phyloP scores from a whole-genome alignment of 2,888 invertebrate species.

The Eueremaeus valkanovi region DNA sequence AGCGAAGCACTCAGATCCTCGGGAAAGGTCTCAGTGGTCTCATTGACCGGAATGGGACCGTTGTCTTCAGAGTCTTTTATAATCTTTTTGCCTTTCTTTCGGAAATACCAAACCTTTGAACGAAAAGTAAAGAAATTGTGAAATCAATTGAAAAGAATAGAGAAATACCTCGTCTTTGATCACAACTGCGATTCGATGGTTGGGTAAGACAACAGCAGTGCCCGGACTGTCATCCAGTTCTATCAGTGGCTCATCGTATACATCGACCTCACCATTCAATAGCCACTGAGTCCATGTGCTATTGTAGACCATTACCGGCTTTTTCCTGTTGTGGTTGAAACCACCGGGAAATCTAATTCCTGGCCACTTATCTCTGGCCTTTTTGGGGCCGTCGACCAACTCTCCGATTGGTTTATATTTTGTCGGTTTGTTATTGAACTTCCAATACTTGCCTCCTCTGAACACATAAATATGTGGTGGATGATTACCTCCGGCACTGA shows the following conservation, averaged over 20 bases:
- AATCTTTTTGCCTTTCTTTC: neutral
- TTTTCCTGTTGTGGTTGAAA: neutral
- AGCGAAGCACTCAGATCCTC: neutral
- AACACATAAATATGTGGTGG: neutral
- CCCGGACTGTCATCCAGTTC: slow-evolving; percentile 12
- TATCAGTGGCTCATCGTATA: neutral
- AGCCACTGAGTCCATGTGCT: slow-evolving; percentile 19
- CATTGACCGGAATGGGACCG: neutral
- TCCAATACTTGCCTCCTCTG: slow-evolving; percentile 15
- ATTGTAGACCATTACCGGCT: slow-evolving; percentile 18
- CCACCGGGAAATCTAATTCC: slow-evolving; percentile 19
- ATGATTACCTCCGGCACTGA: slow-evolving; percentile 22
- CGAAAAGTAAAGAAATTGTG: neutral
- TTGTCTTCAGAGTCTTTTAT: neutral
- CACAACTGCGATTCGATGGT: slow-evolving; percentile 1
- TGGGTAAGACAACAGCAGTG: neutral
- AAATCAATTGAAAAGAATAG: neutral
- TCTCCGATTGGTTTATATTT: slow-evolving; percentile 5
- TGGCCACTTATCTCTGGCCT: neutral
- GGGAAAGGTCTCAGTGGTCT: neutral
- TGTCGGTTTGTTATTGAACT: slow-evolving; percentile 6
- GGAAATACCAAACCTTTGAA: slow-evolving; percentile 23
- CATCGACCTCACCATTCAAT: neutral
- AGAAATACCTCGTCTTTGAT: slow-evolving; percentile 18
- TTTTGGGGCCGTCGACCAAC: neutral